These are phyloP conservation scores for Zaprionus inermis DNA, from an alignment of 1,140 invertebrate species.

Conservation along the genomic window DNA sequence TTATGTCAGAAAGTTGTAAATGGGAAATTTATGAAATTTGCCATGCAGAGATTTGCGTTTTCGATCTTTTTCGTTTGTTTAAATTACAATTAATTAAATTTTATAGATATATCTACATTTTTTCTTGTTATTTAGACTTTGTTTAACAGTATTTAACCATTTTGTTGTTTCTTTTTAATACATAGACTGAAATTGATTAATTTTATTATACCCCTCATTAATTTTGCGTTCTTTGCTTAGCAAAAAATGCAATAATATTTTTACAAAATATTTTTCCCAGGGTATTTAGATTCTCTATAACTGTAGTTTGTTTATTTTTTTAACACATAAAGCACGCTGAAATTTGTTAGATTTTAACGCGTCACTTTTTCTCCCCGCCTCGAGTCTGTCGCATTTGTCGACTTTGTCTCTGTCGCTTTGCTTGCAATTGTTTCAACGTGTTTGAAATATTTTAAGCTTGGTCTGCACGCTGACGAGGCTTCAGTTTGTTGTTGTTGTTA, in stretches of 20 bases:
- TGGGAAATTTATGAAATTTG: not conserved
- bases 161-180: too few species aligned
- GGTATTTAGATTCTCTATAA: not conserved
- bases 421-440: slow-evolving; percentile 73
- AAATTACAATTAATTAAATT: not conserved
- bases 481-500: slow-evolving; percentile 19
- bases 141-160: too few species aligned
- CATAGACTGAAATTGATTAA: too few species aligned
- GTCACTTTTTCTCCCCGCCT: slow-evolving; percentile 14
- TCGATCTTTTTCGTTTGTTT: not conserved
- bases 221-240: too few species aligned
- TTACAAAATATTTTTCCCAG: not conserved
- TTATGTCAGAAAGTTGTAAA: not conserved
- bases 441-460: slow-evolving; percentile 69
- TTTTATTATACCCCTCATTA: too few species aligned
- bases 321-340: slow-evolving; percentile 51
- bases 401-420: slow-evolving; percentile 29
- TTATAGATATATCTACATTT: not conserved
- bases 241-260: too few species aligned
- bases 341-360: slow-evolving; percentile 67
- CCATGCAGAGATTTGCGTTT: not conserved
- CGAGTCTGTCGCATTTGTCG: slow-evolving; percentile 34
- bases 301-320: not conserved
- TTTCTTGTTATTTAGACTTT: too few species aligned
- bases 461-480: slow-evolving; percentile 6